These are phyloP conservation scores for Sipha maydis DNA, from an alignment of 2,888 invertebrate species.

Conservation along the genomic window DNA sequence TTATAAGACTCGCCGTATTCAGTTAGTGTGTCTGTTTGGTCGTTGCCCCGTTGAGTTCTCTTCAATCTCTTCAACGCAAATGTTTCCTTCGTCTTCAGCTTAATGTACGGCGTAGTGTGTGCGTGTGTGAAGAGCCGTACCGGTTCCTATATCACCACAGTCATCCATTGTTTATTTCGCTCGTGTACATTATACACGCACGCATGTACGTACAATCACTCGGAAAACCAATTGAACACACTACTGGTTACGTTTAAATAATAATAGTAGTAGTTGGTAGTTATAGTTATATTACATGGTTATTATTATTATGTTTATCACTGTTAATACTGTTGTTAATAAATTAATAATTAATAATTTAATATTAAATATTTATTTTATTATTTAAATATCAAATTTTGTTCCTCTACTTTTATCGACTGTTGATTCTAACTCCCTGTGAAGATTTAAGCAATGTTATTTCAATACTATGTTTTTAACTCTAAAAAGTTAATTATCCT, in stretches of 20 bases:
- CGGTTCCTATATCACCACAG: conserved; percentile 20
- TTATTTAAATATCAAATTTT: too few relatives aligned
- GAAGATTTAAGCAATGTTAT: background rate
- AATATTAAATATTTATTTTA: too few relatives aligned
- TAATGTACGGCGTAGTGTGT: background rate
- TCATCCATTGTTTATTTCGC: conserved; percentile 36
- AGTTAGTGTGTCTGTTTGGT: conserved; percentile 26
- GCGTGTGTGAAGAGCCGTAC: conserved; percentile 14
- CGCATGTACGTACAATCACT: background rate
- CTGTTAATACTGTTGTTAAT: background rate
- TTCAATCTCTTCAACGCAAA: background rate
- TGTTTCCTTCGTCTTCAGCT: conserved; percentile 1
- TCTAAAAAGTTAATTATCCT: too few relatives aligned
- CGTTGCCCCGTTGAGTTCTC: conserved; percentile 45
- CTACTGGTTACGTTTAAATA: background rate
- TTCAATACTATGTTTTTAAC: background rate
- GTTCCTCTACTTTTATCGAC: background rate
- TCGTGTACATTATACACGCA: background rate
- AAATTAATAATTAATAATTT: too few relatives aligned
- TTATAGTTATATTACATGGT: background rate
- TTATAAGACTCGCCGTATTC: background rate
- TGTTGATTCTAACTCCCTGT: background rate
- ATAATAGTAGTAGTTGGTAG: background rate
- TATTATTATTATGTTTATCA: background rate
- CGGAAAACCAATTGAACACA: background rate